Conservation (phyloP, 2,888 invertebrate species). For the Bimastos eiseni region DNA sequence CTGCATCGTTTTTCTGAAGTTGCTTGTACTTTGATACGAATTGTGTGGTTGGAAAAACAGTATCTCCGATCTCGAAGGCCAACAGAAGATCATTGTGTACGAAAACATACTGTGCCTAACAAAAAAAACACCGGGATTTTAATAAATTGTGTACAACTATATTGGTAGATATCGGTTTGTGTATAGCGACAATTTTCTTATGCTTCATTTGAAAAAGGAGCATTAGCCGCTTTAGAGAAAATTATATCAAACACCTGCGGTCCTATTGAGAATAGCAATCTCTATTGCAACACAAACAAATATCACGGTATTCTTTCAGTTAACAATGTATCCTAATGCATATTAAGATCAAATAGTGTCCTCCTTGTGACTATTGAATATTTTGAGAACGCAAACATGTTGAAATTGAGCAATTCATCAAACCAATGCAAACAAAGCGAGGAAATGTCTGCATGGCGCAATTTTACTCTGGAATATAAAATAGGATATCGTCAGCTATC, state of each 20-base stretch:
- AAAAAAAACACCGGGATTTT: neutral
- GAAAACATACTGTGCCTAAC: neutral
- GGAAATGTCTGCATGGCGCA: neutral
- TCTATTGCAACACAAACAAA: too few species aligned
- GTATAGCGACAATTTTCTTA: neutral
- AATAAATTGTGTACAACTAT: too few species aligned
- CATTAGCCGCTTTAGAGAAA: too few species aligned
- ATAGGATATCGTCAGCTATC: neutral
- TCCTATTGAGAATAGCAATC: too few species aligned
- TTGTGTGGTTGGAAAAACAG: neutral
- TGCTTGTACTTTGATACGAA: neutral
- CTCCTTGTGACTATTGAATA: neutral
- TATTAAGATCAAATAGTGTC: neutral
- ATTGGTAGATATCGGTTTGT: neutral
- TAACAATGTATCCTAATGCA: neutral
- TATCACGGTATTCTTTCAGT: too few species aligned
- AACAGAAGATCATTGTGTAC: neutral
- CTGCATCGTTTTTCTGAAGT: neutral
- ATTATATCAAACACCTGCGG: too few species aligned
- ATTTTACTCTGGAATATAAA: neutral
- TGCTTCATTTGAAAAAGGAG: neutral
- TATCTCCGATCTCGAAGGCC: conserved; percentile 9
- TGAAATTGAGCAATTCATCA: neutral
- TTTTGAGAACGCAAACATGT: neutral
- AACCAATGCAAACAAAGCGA: neutral